A percentile compares a stretch with the other conserved stretches of the same genome.
Conservation (phyloP, 2,888 invertebrate species). For the Creontiades dilutus region DNA sequence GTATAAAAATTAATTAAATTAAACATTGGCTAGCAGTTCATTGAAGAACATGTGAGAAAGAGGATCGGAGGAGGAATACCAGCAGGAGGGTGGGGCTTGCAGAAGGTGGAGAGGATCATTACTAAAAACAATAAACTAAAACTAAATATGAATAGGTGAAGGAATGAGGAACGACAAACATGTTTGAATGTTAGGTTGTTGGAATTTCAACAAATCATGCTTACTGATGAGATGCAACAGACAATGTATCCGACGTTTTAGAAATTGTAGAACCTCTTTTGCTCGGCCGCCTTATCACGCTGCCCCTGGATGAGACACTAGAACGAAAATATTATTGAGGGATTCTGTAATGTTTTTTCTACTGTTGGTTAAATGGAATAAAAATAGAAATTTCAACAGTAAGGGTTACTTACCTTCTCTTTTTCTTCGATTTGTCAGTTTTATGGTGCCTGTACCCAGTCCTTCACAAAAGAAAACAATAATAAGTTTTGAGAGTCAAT, state of each 20-base stretch:
- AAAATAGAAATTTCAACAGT: not conserved
- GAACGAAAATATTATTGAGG: not conserved
- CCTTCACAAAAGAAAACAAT: not conserved
- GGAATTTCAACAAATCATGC: not conserved
- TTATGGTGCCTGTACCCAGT: constrained; percentile 5
- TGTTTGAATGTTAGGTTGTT: no score
- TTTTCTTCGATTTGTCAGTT: not conserved
- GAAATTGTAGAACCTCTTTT: constrained; percentile 20
- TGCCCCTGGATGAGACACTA: not conserved
- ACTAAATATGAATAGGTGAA: no score
- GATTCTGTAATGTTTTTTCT: not conserved
- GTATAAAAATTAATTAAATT: no score
- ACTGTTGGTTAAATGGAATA: not conserved
- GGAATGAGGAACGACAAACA: no score
- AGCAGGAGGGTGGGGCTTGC: no score
- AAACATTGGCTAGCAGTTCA: no score
- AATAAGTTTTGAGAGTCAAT: not conserved
- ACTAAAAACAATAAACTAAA: no score
- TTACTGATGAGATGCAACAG: constrained; percentile 19
- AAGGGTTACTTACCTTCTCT: not conserved
- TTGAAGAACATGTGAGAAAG: no score
- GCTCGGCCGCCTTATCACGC: not conserved
- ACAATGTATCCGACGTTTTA: constrained; percentile 9
- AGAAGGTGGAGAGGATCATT: no score
- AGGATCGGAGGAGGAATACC: no score